A percentile compares a stretch with the other conserved stretches of the same genome.
Conservation (phyloP, 2,113 vertebrate species). For the Prunella himalayana region DNA sequence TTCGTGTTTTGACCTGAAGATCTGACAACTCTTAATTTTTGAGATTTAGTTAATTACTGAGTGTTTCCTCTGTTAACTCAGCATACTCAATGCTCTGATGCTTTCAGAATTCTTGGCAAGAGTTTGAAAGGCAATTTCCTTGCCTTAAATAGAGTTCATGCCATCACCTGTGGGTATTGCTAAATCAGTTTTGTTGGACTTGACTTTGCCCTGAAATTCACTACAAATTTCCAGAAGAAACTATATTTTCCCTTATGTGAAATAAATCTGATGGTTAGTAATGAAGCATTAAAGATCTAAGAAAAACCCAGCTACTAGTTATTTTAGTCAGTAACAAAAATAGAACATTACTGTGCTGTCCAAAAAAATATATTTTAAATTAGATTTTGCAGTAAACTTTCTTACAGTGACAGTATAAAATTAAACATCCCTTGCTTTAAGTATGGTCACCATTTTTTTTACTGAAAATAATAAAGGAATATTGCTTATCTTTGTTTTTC, state of each 20-base stretch:
- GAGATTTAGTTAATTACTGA: not conserved
- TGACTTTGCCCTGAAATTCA: not conserved
- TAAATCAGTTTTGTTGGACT: slow-evolving; percentile 2
- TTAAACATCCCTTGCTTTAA: not conserved
- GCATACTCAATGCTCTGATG: not conserved
- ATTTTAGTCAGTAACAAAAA: not conserved
- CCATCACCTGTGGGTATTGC: slow-evolving; percentile 5
- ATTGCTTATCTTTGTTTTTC: slow-evolving; percentile 2
- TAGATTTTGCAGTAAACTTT: not conserved
- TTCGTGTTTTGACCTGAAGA: not conserved
- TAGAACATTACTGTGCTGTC: not conserved
- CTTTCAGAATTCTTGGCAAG: not conserved
- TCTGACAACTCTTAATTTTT: not conserved
- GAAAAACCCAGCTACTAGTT: not conserved
- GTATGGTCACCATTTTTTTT: not conserved
- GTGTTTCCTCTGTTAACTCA: not conserved
- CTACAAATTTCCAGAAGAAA: not conserved
- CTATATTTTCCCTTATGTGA: not conserved
- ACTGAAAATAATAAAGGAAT: not conserved
- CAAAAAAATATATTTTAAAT: not conserved
- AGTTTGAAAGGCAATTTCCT: not conserved
- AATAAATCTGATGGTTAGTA: slow-evolving; percentile 13
- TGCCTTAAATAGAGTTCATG: not conserved
- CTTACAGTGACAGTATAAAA: not conserved
- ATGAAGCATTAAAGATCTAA: not conserved